Base-by-base conservation (phyloP, 2,888 invertebrate species). In the Mycalesis mineus region DNA sequence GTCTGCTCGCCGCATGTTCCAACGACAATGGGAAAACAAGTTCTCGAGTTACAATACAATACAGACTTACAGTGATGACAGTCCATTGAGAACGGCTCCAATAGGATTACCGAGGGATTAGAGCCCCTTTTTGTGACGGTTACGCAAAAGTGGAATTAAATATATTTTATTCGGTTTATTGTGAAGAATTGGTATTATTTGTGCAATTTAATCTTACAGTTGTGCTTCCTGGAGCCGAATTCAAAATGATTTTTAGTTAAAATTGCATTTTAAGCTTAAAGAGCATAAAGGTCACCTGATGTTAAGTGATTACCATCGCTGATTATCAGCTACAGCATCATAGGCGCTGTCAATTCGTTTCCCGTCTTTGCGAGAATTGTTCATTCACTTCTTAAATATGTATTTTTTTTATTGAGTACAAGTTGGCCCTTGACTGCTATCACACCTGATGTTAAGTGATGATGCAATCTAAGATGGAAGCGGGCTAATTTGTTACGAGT, bases 1-100 rank as follows among this genome's bases (percentile, higher is more conserved):
- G 41, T 39, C 13, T 15, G 8, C 11, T 31, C 7, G 15, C 15
- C 29, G 41, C 51, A 55, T 63, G 68, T 66, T 68, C 64, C 48
- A 42, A 36, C 51, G 63, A 65, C 66, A 65, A 65, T 63, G 58
- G 63, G 60, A 64, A 63, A 66, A 67, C 66, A 66, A 59, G 58
- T 42, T 58, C 66, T 68, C 67, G 62, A 56, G 58, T 68, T 68
- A 67, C 42, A 28, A 14, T 14, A 59, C 55, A 60, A 56, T 44
- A 29, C 44, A 29, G 13, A 44, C 13, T 7, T 22, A 41, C 22
- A 44, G 44, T 7, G 2, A 8, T 8, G 17, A 28, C 8, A 8
- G 33, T 33, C 17, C 15, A 39, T 37, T 13, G 13, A 28, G 9
- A 22, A 22, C 28, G 36, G 37, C 28, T 49, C 36, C 28, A 36